Percentiles rank a stretch among this genome's conserved stretches.
phyloP scores from a whole-genome alignment of 2,888 invertebrate genomes.

The Lumbricus terrestris region DNA sequence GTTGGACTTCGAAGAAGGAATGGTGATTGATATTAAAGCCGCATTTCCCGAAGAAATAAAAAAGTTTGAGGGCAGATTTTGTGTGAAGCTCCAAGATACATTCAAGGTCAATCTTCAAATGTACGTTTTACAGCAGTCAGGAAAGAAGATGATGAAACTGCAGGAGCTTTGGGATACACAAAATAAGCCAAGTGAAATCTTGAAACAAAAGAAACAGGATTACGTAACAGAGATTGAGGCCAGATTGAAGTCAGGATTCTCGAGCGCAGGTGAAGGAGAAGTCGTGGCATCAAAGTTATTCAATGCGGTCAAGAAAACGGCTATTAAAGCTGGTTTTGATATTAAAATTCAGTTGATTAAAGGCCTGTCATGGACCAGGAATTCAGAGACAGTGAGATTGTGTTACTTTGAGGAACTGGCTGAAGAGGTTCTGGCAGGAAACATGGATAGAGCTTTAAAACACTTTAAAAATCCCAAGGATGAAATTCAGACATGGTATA shows the following conservation, averaged over 20 bases:
- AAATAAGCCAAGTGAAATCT: slow-evolving; percentile 3
- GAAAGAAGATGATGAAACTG: neutral
- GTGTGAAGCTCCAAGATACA: neutral
- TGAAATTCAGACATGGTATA: neutral
- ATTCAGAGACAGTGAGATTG: neutral
- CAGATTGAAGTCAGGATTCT: slow-evolving; percentile 5
- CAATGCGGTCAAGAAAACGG: neutral
- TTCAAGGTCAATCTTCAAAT: neutral
- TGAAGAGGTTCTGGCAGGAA: neutral
- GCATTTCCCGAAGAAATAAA: neutral
- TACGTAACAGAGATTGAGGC: neutral
- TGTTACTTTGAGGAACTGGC: neutral
- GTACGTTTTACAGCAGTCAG: neutral
- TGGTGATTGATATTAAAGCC: neutral
- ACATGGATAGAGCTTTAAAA: neutral
- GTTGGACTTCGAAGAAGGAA: slow-evolving; percentile 9
- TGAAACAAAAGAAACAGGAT: neutral
- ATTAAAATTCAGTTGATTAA: neutral
- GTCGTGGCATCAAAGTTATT: neutral
- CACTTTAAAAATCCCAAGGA: neutral
- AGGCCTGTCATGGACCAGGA: neutral
- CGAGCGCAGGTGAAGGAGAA: slow-evolving; percentile 4
- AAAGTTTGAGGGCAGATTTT: neutral
- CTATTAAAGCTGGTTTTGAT: neutral
- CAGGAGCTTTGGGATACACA: neutral